These are phyloP conservation scores for Anoplopoma fimbria DNA, from an alignment of 2,113 vertebrate species.

Conservation along the genomic window DNA sequence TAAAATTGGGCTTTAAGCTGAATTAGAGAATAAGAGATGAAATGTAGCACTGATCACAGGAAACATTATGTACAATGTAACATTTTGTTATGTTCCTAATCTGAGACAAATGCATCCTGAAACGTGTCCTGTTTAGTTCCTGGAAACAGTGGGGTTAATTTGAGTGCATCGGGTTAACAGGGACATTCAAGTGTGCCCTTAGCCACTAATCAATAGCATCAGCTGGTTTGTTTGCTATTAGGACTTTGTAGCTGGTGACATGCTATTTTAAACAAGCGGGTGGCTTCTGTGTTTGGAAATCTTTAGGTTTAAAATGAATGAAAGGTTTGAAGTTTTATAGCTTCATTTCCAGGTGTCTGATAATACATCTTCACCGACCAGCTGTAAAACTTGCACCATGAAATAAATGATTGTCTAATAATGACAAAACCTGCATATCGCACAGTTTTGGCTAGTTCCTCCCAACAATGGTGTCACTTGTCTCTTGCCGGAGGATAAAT, in stretches of 20 bases:
- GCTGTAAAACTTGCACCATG: slow-evolving; percentile 18
- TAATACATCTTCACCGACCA: not conserved
- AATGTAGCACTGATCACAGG: not conserved
- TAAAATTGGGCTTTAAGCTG: not conserved
- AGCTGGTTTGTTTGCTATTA: slow-evolving; percentile 40
- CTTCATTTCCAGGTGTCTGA: slow-evolving; percentile 22
- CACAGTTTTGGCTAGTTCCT: slow-evolving; percentile 44
- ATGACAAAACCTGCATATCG: slow-evolving; percentile 36
- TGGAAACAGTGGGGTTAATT: not conserved
- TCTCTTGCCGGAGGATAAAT: slow-evolving; percentile 55
- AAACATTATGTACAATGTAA: slow-evolving; percentile 1
- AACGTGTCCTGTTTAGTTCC: not conserved
- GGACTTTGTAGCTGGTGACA: slow-evolving; percentile 30
- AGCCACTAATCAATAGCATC: slow-evolving; percentile 45
- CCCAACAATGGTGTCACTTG: slow-evolving; percentile 65
- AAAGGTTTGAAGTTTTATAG: not conserved
- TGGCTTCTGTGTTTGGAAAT: not conserved
- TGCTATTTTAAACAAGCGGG: slow-evolving; percentile 1
- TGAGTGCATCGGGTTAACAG: slow-evolving; percentile 26
- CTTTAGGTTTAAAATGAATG: not conserved
- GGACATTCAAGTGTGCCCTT: slow-evolving; percentile 28
- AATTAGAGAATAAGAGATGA: not conserved
- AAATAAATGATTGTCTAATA: slow-evolving; percentile 30
- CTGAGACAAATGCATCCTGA: slow-evolving; percentile 10
- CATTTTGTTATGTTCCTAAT: slow-evolving; percentile 19